Conservation (phyloP, 2,113 vertebrate species). For the Bos indicus region DNA sequence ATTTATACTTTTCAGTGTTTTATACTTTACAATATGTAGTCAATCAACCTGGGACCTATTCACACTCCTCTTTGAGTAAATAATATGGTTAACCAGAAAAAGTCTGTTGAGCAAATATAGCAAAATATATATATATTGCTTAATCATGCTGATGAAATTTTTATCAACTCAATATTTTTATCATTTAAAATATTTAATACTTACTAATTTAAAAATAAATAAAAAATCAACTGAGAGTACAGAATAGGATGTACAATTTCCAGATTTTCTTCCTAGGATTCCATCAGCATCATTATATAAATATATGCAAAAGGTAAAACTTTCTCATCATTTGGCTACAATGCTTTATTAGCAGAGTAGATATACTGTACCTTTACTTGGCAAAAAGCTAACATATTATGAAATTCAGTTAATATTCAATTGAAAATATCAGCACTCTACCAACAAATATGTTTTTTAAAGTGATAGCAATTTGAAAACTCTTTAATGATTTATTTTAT, state of each 20-base stretch:
- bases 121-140: neutral
- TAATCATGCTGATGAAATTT: neutral
- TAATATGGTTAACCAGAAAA: neutral
- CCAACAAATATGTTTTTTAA: neutral
- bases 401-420: neutral
- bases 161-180: neutral
- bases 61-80: neutral
- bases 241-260: neutral
- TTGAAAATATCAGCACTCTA: neutral
- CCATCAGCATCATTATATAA: neutral
- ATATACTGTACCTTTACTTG: neutral
- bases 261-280: neutral
- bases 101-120: neutral
- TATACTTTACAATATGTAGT: neutral
- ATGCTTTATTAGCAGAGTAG: neutral
- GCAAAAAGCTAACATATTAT: neutral
- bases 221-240: neutral
- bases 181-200: neutral
- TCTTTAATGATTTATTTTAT: neutral
- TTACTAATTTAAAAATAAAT: neutral
- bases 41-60: neutral
- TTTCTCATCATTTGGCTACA: neutral
- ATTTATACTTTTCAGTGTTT: neutral
- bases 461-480: neutral
- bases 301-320: neutral